A percentile compares a stretch with the other conserved stretches of the same genome.
Evolutionary conservation across 2,113 vertebrate genomes (phyloP).

Genomic region (Lonchura striata): DNA sequence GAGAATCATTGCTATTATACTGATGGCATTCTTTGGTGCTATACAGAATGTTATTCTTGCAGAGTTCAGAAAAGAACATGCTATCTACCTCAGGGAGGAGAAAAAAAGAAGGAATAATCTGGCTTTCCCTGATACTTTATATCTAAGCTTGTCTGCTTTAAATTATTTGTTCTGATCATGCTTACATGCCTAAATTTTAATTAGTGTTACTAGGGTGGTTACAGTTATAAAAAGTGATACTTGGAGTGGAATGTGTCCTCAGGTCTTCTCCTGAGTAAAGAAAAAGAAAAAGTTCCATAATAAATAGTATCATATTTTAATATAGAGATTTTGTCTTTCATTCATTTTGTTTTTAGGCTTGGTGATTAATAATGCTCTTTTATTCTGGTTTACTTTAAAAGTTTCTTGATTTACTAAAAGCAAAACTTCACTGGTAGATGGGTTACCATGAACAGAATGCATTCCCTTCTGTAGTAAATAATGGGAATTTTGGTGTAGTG

Average conservation of each 20-base stretch:
- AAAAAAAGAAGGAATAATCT: background rate
- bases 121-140: background rate
- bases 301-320: background rate
- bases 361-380: background rate
- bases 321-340: fast-evolving
- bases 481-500: background rate
- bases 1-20: background rate
- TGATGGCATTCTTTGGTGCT: background rate
- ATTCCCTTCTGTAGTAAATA: background rate
- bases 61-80: background rate
- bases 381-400: background rate
- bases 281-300: background rate
- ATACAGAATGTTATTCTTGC: background rate
- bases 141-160: background rate
- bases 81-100: background rate
- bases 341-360: background rate
- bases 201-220: background rate
- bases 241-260: background rate
- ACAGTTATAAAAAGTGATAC: background rate
- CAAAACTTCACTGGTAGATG: background rate
- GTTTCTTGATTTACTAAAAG: background rate
- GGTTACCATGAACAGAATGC: background rate
- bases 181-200: background rate
- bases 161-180: background rate
- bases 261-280: background rate